These are phyloP conservation scores for Elaphurus davidianus DNA, from an alignment of 2,113 vertebrate species.

Conservation along the genomic window DNA sequence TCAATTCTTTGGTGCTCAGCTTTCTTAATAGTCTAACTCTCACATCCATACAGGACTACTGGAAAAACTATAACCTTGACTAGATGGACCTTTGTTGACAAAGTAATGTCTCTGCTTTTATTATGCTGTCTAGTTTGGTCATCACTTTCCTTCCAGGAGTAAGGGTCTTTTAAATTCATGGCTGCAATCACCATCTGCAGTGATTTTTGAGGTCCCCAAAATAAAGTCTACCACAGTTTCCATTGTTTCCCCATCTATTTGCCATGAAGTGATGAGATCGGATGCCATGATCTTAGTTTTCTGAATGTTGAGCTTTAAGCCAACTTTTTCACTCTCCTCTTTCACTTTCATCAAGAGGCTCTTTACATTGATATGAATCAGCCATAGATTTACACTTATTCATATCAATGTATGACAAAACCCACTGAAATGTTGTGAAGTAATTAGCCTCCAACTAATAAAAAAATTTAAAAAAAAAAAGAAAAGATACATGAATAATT, in stretches of 20 bases:
- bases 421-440: no score
- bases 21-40: neutral
- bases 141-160: neutral
- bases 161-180: neutral
- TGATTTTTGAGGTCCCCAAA: neutral
- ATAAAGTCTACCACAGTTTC: neutral
- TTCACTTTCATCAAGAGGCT: no score
- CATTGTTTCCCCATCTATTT: neutral
- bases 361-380: no score
- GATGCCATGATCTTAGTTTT: no score
- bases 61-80: neutral
- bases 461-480: no score
- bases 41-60: neutral
- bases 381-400: no score
- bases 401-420: no score
- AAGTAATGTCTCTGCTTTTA: neutral
- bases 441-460: no score
- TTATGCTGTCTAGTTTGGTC: neutral
- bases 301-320: no score
- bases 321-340: no score
- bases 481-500: no score
- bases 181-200: neutral
- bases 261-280: no score
- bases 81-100: neutral
- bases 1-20: fast-evolving